A percentile compares a stretch with the other conserved stretches of the same genome.
Evolutionary conservation across 2,888 invertebrate genomes (phyloP).

Genomic region (Laspeyria flexula): DNA sequence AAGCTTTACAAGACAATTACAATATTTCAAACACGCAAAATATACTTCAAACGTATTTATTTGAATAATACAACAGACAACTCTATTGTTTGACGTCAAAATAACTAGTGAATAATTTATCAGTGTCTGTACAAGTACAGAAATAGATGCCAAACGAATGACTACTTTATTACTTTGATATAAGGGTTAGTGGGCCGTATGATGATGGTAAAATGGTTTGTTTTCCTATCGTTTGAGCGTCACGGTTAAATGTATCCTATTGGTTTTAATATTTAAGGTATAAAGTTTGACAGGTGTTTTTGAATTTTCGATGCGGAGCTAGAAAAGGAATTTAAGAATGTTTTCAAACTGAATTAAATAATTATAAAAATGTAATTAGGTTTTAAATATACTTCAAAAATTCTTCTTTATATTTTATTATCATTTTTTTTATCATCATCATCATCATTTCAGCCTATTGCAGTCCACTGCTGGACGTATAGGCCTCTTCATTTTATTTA

Average conservation of each 20-base stretch:
- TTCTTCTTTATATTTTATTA: too few relatives aligned
- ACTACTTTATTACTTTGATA: not conserved
- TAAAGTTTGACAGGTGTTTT: constrained; percentile 2
- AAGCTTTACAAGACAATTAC: not conserved
- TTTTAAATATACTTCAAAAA: too few relatives aligned
- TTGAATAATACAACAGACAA: constrained; percentile 4
- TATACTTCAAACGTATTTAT: constrained; percentile 5
- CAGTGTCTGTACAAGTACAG: not conserved
- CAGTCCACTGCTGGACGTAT: too few relatives aligned
- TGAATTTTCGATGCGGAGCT: not conserved
- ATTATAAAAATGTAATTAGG: too few relatives aligned
- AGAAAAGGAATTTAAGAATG: not conserved
- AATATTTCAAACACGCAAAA: constrained; percentile 2
- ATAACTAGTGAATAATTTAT: constrained; percentile 2
- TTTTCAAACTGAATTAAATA: not conserved
- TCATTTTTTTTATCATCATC: too few relatives aligned
- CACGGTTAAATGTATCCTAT: not conserved
- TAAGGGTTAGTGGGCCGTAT: not conserved
- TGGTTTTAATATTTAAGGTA: constrained; percentile 1
- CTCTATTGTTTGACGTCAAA: constrained; percentile 4
- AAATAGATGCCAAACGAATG: not conserved
- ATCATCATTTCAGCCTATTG: too few relatives aligned
- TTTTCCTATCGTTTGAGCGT: not conserved
- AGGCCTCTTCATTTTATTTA: too few relatives aligned
- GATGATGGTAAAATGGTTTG: not conserved